phyloP scores from a whole-genome alignment of 2,888 invertebrate genomes.

The Chorisops tibialis region DNA sequence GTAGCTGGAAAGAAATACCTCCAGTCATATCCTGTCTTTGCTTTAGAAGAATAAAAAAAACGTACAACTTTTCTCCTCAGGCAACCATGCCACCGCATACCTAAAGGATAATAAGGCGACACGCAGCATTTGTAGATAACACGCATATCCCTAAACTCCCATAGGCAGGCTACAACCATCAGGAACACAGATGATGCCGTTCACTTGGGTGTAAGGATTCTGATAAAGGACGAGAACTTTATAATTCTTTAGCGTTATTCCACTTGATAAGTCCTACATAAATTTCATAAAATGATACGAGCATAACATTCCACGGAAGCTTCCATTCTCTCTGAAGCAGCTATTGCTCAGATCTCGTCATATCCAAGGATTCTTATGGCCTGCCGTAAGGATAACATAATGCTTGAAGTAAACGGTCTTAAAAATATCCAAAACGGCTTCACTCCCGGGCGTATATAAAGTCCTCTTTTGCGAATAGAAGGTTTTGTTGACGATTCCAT shows the following conservation, averaged over 20 bases:
- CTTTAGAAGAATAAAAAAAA: no score
- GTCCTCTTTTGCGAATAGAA: background rate
- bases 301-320: background rate
- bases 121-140: background rate
- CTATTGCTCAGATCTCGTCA: background rate
- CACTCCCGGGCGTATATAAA: background rate
- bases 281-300: slow-evolving; percentile 17
- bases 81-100: no score
- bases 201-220: background rate
- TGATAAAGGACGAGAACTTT: slow-evolving; percentile 14
- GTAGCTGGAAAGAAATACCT: no score
- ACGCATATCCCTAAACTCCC: background rate
- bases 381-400: no score
- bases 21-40: no score
- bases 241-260: slow-evolving; percentile 26
- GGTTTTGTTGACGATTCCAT: background rate
- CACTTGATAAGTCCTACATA: slow-evolving; percentile 26
- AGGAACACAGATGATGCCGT: no score
- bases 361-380: no score
- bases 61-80: no score
- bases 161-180: background rate
- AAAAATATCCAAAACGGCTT: background rate
- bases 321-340: background rate
- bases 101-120: no score
- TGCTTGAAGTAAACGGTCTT: no score